These are phyloP conservation scores for Lontra canadensis DNA, from an alignment of 2,113 vertebrate species.

Conservation along the genomic window DNA sequence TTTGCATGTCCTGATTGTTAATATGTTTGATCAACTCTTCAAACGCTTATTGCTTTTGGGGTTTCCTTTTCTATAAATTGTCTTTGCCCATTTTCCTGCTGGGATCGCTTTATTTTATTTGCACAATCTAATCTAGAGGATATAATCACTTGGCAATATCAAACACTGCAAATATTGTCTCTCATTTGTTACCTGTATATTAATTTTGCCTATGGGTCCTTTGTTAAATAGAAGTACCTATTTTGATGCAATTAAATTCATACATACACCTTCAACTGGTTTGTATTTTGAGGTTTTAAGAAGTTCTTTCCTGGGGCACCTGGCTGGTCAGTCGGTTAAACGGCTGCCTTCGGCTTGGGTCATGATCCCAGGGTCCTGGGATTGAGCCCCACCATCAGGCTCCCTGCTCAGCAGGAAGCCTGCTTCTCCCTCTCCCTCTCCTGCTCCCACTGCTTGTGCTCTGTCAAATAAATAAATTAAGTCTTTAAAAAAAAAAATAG, in stretches of 20 bases:
- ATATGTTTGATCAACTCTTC: background rate
- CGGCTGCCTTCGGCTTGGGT: background rate
- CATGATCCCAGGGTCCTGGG: background rate
- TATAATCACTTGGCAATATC: background rate
- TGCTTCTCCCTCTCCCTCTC: background rate
- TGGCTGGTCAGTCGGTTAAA: background rate
- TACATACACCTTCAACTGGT: background rate
- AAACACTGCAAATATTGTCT: background rate
- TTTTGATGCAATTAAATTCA: background rate
- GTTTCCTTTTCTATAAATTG: background rate
- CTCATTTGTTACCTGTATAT: background rate
- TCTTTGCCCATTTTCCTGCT: background rate
- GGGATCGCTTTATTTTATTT: background rate
- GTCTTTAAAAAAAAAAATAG: background rate
- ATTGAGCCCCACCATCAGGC: too few relatives aligned
- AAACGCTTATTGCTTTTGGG: background rate
- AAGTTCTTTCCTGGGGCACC: background rate
- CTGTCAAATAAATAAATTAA: background rate
- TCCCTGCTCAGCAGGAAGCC: too few relatives aligned
- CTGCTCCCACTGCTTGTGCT: background rate
- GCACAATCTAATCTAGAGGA: background rate
- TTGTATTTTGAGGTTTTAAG: background rate
- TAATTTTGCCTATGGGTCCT: background rate
- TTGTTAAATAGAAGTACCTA: background rate
- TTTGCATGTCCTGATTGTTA: background rate